Evolutionary conservation across 1,140 invertebrate genomes (phyloP), one percentile per base, ranked within the genome.

Genomic region (Amyelois transitella): DNA sequence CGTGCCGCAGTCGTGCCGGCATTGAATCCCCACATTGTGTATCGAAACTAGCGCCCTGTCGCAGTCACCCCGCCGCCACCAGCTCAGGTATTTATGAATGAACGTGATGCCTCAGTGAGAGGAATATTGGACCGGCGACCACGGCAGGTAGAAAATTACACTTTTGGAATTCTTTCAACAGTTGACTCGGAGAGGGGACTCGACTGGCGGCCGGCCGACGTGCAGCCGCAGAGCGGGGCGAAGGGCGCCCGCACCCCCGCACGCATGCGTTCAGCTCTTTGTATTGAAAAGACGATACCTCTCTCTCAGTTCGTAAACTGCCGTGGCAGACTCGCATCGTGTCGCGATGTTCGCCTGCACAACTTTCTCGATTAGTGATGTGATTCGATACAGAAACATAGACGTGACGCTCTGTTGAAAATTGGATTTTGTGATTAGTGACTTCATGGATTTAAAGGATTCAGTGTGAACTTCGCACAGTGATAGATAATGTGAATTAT

Each of bases 321-420:
- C 64, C 75, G 77, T 63, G 72, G 76, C 68, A 73, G 52, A 71
- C 56, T 67, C 53, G 59, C 51, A 62, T 51, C 63, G 81, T 83
- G 76, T 55, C 79, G 84, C 74, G 77, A 85, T 86, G 80, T 70
- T 66, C 65, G 76, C 72, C 56, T 75, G 64, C 62, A 74, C 69
- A 84, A 86, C 82, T 86, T 85, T 87, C 79, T 78, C 84, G 81
- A 83, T 77, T 73, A 83, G 84, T 83, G 84, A 86, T 82, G 82
- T 86, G 79, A 83, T 86, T 76, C 82, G 84, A 73, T 86, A 81
- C 69, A 62, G 64, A 61, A 69, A 66, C 72, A 56, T 67, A 60
- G 57, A 69, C 45, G 63, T 54, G 49, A 65, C 58, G 62, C 67
- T 52, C 58, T 58, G 53, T 55, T 69, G 58, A 64, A 48, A 14